Base-by-base conservation (phyloP, 2,888 invertebrate genomes). In the Penaeus monodon region DNA sequence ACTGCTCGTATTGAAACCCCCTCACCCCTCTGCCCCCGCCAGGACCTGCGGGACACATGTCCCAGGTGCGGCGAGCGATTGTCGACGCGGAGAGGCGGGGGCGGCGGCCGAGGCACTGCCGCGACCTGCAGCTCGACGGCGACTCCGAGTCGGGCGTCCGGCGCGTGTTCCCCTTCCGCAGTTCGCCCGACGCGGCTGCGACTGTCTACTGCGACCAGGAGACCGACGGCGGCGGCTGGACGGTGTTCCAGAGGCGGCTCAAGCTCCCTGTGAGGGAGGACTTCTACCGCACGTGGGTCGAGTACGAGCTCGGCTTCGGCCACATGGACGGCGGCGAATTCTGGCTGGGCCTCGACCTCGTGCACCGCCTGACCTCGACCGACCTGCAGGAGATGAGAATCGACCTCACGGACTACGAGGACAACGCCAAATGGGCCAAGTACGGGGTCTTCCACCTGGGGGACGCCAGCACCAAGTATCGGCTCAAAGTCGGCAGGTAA, bases 211-310 rank as follows among this genome's bases (percentile, higher is more conserved):
- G 82, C 63, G 82, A 82, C 33, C 82, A 82, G 24, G 44, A 29
- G 20, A 57, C 65, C 3, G 82, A 82, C 66, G 83, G 83, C 29
- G 83, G 76, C 22, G 83, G 83, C 33, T 83, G 83, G 83, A 83
- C 83, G 14, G 83, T 83, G 17, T 33, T 83, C 24, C 83, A 83
- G 65, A 74, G 83, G 64, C 74, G 83, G 24, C 44, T 24, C 68
- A 76, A 83, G 44, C 70, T 73, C 27, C 27, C 82, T 29, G 29
- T n/a, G 22, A 27, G 73, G 4, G 29, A 82, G 57, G 70, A 68
- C n/a, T 82, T 82, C 57, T 73, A 82, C 57, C 68, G 82, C 24
- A 82, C 73, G 12, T 82, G 49, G 29, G 29, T 57, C 20, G 82
- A 82, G 33, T 82, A 82, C 29, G 22, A 73, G 24, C 44, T 73